A percentile compares a stretch with the other conserved stretches of the same genome.
Evolutionary conservation across 1,140 invertebrate species (phyloP).

Genomic region (Bombus vancouverensis): DNA sequence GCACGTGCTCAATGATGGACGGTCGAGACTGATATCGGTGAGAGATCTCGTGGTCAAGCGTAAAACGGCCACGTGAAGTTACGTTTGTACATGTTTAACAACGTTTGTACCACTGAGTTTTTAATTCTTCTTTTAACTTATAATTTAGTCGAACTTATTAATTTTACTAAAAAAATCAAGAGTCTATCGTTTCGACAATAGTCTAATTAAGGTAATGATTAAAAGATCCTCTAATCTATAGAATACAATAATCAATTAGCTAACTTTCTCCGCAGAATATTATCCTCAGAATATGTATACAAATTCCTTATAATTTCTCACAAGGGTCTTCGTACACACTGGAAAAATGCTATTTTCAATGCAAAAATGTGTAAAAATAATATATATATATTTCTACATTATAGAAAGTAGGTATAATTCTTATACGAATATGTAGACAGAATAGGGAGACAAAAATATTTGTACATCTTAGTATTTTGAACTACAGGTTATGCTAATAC

Average conservation of each 20-base stretch:
- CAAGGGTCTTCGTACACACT: background rate
- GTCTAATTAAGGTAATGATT: background rate
- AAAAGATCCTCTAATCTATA: too few species aligned
- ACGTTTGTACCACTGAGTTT: background rate
- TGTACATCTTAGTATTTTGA: background rate
- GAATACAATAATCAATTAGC: background rate
- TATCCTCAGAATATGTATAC: background rate
- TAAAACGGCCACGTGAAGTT: background rate
- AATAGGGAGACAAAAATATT: background rate
- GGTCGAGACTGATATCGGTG: background rate
- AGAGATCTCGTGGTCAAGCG: background rate
- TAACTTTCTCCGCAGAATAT: background rate
- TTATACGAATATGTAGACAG: background rate
- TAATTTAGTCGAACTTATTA: background rate
- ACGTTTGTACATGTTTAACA: background rate
- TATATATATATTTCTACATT: too few species aligned
- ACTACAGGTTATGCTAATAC: background rate
- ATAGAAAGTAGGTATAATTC: background rate
- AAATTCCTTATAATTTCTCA: background rate
- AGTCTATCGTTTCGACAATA: background rate
- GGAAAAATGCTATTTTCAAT: fast-evolving
- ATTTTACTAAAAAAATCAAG: background rate
- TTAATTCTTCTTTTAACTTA: too few species aligned
- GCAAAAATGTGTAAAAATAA: background rate
- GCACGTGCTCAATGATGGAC: conserved; percentile 29